A percentile compares a stretch with the other conserved stretches of the same genome.
These are phyloP conservation scores for Parnassius smintheus DNA, from an alignment of 2,888 invertebrate genomes.

Conservation along the genomic window DNA sequence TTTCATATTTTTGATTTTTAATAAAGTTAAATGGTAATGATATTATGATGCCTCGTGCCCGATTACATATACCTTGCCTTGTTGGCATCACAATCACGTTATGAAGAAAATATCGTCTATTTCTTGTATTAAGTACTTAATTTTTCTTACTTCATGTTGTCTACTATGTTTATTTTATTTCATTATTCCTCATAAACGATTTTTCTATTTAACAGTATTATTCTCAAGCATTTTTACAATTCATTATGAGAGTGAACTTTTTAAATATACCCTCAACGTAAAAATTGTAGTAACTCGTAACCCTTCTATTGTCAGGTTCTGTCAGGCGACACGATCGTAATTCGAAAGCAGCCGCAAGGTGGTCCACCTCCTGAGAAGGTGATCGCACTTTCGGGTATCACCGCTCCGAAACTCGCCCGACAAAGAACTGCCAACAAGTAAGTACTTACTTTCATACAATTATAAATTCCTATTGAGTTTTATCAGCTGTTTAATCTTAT, in stretches of 20 bases:
- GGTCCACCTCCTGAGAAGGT: conserved; percentile 96
- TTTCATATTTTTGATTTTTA: conserved; percentile 38
- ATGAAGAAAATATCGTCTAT: conserved; percentile 11
- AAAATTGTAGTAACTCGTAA: not conserved
- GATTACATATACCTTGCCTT: conserved; percentile 55
- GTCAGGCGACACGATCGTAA: conserved; percentile 97
- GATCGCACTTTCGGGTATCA: conserved; percentile 93
- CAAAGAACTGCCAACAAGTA: conserved; percentile 70
- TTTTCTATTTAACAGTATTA: not conserved
- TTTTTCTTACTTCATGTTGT: not conserved
- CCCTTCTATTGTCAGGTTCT: conserved; percentile 85
- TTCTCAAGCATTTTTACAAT: conserved; percentile 4
- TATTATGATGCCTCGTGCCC: conserved; percentile 61
- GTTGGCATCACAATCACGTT: conserved; percentile 62
- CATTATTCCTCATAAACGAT: not conserved
- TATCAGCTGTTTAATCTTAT: not conserved
- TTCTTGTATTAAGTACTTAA: not conserved
- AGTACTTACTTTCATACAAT: conserved; percentile 35
- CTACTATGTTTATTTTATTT: not conserved
- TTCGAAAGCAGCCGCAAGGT: conserved; percentile 91
- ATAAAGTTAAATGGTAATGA: conserved; percentile 27
- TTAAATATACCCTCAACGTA: not conserved
- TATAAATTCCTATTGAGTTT: not conserved
- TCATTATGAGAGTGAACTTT: conserved; percentile 17
- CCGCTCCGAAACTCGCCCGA: conserved; percentile 91